These are phyloP conservation scores for Aromia moschata DNA, from an alignment of 2,888 invertebrate species.

Conservation along the genomic window DNA sequence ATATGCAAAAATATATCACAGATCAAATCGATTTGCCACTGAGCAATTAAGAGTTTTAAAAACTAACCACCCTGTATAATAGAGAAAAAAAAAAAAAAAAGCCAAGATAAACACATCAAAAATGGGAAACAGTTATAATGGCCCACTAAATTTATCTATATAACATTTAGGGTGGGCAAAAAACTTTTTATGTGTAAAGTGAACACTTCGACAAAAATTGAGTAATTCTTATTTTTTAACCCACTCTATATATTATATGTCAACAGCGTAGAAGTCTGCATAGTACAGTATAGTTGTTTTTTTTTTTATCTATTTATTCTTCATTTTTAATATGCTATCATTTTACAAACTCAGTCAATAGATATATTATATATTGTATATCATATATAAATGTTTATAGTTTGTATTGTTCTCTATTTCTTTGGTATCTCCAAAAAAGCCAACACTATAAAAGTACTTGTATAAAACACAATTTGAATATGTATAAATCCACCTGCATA, in stretches of 20 bases:
- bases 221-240: conserved; percentile 1
- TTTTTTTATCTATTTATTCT: conserved; percentile 23
- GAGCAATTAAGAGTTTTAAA: neutral
- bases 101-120: conserved; percentile 23
- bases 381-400: conserved; percentile 33
- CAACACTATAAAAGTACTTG: conserved; percentile 37
- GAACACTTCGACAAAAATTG: conserved; percentile 1
- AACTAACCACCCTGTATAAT: conserved; percentile 7
- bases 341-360: conserved; percentile 30
- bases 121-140: conserved; percentile 8
- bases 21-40: neutral
- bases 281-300: conserved; percentile 14
- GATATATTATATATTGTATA: conserved; percentile 11
- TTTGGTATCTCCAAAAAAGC: conserved; percentile 41
- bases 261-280: conserved; percentile 14
- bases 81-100: neutral
- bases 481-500: conserved; percentile 34
- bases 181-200: conserved; percentile 2
- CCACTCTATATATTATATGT: conserved; percentile 7
- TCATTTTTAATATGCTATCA: conserved; percentile 20
- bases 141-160: conserved; percentile 16
- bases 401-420: conserved; percentile 33
- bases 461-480: conserved; percentile 36
- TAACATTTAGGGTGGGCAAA: conserved; percentile 10
- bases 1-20: conserved; percentile 13